Base-by-base conservation (phyloP, 2,797 vertebrate genomes). In the Tapera naevia region DNA sequence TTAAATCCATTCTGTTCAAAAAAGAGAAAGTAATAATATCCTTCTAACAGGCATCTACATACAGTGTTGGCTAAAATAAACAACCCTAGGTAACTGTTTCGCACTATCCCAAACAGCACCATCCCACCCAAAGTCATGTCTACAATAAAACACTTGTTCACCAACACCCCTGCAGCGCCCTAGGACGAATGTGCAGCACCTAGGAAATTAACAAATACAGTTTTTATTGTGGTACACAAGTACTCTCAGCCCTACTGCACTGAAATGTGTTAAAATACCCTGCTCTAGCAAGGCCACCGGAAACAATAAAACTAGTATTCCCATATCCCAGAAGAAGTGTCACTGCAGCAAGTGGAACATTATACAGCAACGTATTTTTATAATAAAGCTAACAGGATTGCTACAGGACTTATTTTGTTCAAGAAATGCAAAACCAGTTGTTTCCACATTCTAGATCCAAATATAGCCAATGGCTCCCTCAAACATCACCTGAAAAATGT, bases 341-440 rank as follows among this genome's bases (percentile, higher is more conserved):
- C 53, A 71, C 13, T 24, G 45, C 58, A 90, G 57, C 65, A 60
- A 53, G 5, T 2, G 4, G 15, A 67, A 54, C 4, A 45, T 50
- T 41, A 75, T 0, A 0, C 54, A 70, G 37, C 7, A 22, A 18
- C 0, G 0, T 4, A 3, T 1, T 79, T 53, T 69, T 8, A 6
- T 7, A 32, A 67, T 21, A 64, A 56, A 82, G 5, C 18, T 23
- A 11, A 24, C 7, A 16, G 1, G 25, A 61, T 1, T 43, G n/a
- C n/a, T 64, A 37, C 32, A 60, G n/a, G 53, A 67, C 4, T 71
- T 39, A 32, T 1, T 92, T 50, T 30, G 53, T 43, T 69, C 18
- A 23, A 72, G 53, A 81, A 81, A 65, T 5, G 7, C 21, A 50
- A 35, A 67, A 56, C 4, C 0, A 0, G 14, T 37, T 72, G 9